phyloP scores from a whole-genome alignment of 1,140 invertebrate species.

The Caenorhabditis briggsae region DNA sequence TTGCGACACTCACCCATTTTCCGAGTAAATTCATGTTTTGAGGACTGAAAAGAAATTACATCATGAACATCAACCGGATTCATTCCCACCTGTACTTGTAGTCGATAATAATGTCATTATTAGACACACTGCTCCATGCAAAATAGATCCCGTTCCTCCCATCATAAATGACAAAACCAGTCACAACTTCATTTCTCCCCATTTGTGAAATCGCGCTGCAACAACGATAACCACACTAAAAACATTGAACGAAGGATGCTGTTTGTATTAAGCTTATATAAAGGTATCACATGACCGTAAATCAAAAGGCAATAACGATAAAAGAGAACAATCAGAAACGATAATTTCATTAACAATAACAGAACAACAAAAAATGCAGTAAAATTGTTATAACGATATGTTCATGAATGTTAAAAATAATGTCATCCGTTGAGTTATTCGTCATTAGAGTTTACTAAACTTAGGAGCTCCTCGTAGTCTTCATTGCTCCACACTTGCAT shows the following conservation, averaged over 20 bases:
- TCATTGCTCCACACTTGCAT: neutral
- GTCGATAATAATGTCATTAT: neutral
- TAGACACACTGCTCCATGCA: neutral
- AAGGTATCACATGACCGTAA: too few species aligned
- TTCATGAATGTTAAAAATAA: too few species aligned
- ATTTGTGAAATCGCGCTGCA: neutral
- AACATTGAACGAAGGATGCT: too few species aligned
- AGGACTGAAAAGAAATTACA: neutral
- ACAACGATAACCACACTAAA: too few species aligned
- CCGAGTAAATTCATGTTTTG: neutral
- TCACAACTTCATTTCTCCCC: neutral
- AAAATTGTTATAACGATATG: too few species aligned
- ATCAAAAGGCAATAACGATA: too few species aligned
- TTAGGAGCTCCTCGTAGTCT: conserved; percentile 5
- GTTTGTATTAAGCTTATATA: too few species aligned
- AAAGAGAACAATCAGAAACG: too few species aligned
- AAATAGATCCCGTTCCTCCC: neutral
- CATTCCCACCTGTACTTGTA: neutral
- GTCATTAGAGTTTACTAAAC: neutral
- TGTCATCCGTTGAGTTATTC: too few species aligned
- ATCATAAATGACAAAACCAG: neutral
- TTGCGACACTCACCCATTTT: neutral
- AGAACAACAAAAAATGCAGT: too few species aligned
- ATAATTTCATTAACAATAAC: too few species aligned
- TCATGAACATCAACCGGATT: neutral